Conservation (phyloP, 2,797 vertebrate genomes). For the Huso huso region DNA sequence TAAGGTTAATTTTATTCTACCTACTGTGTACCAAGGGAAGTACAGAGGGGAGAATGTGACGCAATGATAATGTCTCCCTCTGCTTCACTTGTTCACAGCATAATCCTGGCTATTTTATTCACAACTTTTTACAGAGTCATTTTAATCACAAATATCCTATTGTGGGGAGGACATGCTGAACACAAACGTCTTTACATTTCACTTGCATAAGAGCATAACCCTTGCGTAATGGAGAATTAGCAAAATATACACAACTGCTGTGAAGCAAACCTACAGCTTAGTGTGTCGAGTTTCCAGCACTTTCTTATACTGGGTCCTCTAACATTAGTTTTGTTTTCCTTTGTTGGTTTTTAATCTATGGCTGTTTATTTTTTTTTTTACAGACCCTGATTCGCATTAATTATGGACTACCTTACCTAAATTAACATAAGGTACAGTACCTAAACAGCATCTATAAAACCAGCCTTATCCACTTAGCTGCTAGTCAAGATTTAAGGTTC, state of each 20-base stretch:
- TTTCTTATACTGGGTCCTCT: neutral
- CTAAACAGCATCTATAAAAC: too few relatives aligned
- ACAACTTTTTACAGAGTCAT: constrained; percentile 24
- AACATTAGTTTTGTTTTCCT: neutral
- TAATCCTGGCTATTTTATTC: constrained; percentile 20
- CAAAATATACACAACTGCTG: neutral
- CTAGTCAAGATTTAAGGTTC: too few relatives aligned
- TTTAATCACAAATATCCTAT: constrained; percentile 36
- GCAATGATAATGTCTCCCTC: constrained; percentile 13
- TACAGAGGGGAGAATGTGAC: neutral
- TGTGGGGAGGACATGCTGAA: constrained; percentile 18
- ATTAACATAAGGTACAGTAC: too few relatives aligned
- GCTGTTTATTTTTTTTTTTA: too few relatives aligned
- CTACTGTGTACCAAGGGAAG: constrained; percentile 15
- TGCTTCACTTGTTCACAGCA: constrained; percentile 13
- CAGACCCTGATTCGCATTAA: too few relatives aligned
- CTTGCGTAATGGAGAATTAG: neutral
- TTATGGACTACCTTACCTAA: too few relatives aligned
- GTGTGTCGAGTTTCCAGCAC: neutral
- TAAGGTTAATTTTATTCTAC: constrained; percentile 24
- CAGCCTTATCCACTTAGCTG: too few relatives aligned
- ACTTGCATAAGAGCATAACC: constrained; percentile 5
- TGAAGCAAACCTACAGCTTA: neutral
- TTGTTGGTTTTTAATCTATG: too few relatives aligned
- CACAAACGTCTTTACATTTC: constrained; percentile 40